Evolutionary conservation across 2,888 invertebrate genomes (phyloP), one percentile per base, ranked within the genome.

Genomic region (Athripsodes cinereus): DNA sequence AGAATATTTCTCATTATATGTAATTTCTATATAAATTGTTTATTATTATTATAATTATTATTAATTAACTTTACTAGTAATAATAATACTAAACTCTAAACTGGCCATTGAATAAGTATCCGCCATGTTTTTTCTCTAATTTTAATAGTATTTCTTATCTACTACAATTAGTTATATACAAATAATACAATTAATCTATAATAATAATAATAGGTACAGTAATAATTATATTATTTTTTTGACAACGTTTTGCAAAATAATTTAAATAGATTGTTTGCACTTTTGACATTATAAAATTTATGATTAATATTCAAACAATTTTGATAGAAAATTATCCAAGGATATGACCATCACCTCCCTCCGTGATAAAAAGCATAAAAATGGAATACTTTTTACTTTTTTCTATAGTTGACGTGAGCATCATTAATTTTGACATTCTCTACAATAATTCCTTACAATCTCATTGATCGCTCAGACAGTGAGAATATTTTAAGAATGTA

Each of bases 61-160:
- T 40, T 40, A 40, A 40, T 40, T 40, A 40, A 40, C 5, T 40
- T 40, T 40, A 40, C 13, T 40, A 40, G 67, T 76, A 78, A 79
- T 80, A 81, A 80, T 82, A 82, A 82, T 81, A 81, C 81, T 83
- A 82, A n/a, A n/a, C 78, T 74, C 80, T 81, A 82, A 84, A 85
- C 85, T 85, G 85, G 86, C 85, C 85, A 76, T 82, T 76, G 73
- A 78, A 81, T 81, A 82, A 82, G 81, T 81, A 81, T 81, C 79
- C 77, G 82, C 81, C 82, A 81, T 79, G 79, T 81, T 80, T 70
- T 70, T 56, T 71, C 73, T 72, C 75, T 78, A 76, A 74, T 74
- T 75, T 79, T 77, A 79, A 79, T 81, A 81, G 80, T 81, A 81
- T 81, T 40, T 74, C 81, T 81, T 81, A 79, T 74, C 75, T 76